A percentile compares a stretch with the other conserved stretches of the same genome.
These are phyloP conservation scores for Monoplex corrugatus DNA, from an alignment of 2,888 invertebrate species.

Conservation along the genomic window DNA sequence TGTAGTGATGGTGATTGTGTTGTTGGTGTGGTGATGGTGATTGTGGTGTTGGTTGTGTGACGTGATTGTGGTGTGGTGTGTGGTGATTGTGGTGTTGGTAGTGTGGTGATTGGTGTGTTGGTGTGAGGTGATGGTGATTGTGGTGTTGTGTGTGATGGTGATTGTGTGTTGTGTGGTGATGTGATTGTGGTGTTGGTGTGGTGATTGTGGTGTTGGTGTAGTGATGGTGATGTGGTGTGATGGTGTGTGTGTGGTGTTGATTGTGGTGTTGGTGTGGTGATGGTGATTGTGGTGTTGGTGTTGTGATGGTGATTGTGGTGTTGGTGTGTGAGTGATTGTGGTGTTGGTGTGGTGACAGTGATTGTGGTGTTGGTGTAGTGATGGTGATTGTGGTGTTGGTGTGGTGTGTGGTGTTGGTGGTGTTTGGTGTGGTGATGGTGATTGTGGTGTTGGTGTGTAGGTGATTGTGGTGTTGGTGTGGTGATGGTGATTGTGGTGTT, in stretches of 20 bases:
- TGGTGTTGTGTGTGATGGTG: not conserved
- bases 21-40: no score
- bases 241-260: not conserved
- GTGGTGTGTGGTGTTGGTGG: no score
- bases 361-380: no score
- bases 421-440: no score
- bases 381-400: no score
- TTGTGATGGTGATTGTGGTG: not conserved
- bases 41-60: no score
- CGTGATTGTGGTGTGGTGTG: not conserved
- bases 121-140: not conserved
- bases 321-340: constrained; percentile 55
- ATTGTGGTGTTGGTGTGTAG: no score
- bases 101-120: not conserved
- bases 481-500: not conserved
- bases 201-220: not conserved
- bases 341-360: not conserved
- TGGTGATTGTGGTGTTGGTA: not conserved
- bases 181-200: not conserved
- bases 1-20: no score
- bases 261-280: not conserved
- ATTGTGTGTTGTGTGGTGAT: not conserved
- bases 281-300: not conserved
- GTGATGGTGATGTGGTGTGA: not conserved
- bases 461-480: not conserved